Evolutionary conservation across 2,888 invertebrate genomes (phyloP).

Genomic region (Drepanosiphum platanoidis): DNA sequence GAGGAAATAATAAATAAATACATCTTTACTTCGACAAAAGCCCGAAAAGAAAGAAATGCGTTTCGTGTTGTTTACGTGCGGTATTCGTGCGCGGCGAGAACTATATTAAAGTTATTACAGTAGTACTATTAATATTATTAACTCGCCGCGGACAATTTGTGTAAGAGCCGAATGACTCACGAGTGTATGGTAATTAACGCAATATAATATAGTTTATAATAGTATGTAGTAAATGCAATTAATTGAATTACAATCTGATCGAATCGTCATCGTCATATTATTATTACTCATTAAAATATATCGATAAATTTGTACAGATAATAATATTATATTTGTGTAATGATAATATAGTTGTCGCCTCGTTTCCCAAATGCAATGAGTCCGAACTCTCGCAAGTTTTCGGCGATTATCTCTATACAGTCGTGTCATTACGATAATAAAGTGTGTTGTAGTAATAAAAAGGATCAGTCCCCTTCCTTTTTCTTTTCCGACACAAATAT

Average conservation of each 20-base stretch:
- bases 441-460: too few species aligned
- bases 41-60: not conserved
- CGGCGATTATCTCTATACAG: too few species aligned
- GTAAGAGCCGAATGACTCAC: constrained; percentile 1
- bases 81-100: too few species aligned
- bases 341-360: not conserved
- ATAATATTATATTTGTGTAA: not conserved
- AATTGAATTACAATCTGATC: constrained; percentile 27
- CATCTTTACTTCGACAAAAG: not conserved
- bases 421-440: too few species aligned
- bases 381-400: not conserved
- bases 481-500: too few species aligned
- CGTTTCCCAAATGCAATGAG: not conserved
- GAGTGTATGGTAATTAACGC: not conserved
- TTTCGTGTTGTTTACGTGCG: not conserved
- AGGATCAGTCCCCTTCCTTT: too few species aligned
- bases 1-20: too few species aligned
- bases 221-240: not conserved
- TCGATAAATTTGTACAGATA: too few species aligned
- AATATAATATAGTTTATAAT: not conserved
- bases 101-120: not conserved
- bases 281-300: too few species aligned
- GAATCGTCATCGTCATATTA: constrained; percentile 19
- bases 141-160: not conserved
- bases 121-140: not conserved